These are phyloP conservation scores for Perca schrenkii DNA, from an alignment of 2,113 vertebrate species.

Conservation along the genomic window DNA sequence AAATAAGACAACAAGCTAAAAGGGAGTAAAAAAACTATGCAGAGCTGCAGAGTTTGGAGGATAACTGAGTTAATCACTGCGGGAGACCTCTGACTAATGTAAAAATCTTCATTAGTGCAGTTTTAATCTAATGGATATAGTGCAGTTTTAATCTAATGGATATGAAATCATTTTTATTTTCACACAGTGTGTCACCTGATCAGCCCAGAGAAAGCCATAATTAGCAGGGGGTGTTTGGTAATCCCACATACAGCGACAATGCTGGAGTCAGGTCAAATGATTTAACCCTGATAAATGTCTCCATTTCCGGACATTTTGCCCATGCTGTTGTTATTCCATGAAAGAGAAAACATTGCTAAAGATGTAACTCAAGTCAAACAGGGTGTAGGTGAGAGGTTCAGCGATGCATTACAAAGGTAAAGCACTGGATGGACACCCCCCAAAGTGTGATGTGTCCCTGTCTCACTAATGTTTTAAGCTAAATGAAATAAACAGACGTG, in stretches of 20 bases:
- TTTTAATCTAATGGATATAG: constrained; percentile 19
- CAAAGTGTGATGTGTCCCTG: constrained; percentile 42
- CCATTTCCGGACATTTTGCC: constrained; percentile 12
- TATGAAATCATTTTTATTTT: constrained; percentile 26
- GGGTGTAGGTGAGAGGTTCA: constrained; percentile 31
- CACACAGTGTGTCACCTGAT: constrained; percentile 5
- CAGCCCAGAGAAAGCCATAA: constrained; percentile 22
- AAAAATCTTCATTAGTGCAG: not conserved
- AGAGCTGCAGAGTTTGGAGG: not conserved
- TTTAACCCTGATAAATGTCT: constrained; percentile 44
- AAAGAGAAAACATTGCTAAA: constrained; percentile 34
- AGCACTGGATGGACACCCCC: constrained; percentile 2
- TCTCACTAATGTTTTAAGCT: constrained; percentile 41
- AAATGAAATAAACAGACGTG: constrained; percentile 63
- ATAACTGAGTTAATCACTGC: not conserved
- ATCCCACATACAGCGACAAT: constrained; percentile 49
- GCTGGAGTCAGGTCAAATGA: constrained; percentile 39
- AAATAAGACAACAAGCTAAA: not conserved
- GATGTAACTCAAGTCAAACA: constrained; percentile 27
- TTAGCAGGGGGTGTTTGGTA: constrained; percentile 37
- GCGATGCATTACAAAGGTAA: constrained; percentile 35
- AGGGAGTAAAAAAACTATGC: not conserved
- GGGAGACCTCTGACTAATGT: not conserved
- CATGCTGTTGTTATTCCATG: constrained; percentile 34
- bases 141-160: constrained; percentile 4